Percentiles rank a stretch among this genome's conserved stretches.
Conservation (phyloP, 2,113 vertebrate species). For the Heliornis fulica region DNA sequence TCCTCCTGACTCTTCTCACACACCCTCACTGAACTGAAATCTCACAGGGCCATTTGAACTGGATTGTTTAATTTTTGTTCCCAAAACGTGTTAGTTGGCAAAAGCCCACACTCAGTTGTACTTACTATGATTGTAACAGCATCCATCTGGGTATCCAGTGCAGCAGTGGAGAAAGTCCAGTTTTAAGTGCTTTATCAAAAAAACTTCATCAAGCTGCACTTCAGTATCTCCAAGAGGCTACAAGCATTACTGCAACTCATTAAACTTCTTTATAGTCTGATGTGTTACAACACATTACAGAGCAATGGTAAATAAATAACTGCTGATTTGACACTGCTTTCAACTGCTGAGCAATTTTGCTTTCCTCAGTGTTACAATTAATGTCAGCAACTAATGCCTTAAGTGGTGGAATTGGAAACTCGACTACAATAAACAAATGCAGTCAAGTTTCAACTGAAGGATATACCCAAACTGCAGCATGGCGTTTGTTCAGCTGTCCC, state of each 20-base stretch:
- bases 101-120: neutral
- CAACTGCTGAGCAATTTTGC: constrained; percentile 27
- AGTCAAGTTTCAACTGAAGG: neutral
- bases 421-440: neutral
- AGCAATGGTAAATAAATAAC: constrained; percentile 49
- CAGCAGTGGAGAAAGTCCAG: neutral
- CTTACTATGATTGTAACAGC: neutral
- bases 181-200: neutral
- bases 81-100: accelerated
- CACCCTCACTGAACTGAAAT: neutral
- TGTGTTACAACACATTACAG: constrained; percentile 15
- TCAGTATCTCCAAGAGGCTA: neutral
- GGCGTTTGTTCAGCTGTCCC: neutral
- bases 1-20: neutral
- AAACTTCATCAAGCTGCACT: neutral
- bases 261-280: constrained; percentile 18
- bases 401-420: neutral
- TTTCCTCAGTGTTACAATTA: constrained; percentile 43
- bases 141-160: neutral
- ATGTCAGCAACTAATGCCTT: constrained; percentile 16
- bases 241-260: constrained; percentile 7
- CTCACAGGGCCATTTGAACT: neutral
- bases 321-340: constrained; percentile 39
- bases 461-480: neutral
- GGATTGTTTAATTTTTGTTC: neutral